Conservation (phyloP, 2,113 vertebrate species). For the Sisor rabdophorus region DNA sequence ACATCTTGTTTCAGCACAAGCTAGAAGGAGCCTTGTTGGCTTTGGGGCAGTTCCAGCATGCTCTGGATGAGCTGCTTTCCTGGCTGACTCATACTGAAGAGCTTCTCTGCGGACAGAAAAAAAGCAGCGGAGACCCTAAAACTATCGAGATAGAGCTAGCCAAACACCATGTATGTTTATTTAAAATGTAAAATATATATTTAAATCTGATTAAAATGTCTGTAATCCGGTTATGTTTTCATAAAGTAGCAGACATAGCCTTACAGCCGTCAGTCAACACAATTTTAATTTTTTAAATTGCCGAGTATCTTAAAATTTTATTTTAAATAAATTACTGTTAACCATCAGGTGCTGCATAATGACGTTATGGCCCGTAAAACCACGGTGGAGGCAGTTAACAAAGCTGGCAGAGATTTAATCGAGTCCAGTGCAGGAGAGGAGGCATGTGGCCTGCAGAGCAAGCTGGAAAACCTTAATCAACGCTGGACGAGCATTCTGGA, state of each 20-base stretch:
- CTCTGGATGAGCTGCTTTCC: constrained; percentile 87
- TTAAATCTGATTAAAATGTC: too few relatives aligned
- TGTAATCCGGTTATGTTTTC: neutral
- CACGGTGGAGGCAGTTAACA: constrained; percentile 90
- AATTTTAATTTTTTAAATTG: neutral
- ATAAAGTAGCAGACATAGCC: neutral
- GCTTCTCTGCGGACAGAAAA: constrained; percentile 87
- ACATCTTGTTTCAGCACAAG: constrained; percentile 80
- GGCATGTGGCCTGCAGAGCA: constrained; percentile 83
- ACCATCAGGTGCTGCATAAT: constrained; percentile 84
- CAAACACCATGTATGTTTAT: constrained; percentile 90
- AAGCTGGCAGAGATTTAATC: constrained; percentile 88
- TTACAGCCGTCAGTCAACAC: neutral
- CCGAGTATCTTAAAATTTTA: neutral
- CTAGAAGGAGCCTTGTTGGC: constrained; percentile 91
- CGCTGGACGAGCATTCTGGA: constrained; percentile 87
- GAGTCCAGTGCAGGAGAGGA: constrained; percentile 91
- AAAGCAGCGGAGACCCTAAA: constrained; percentile 90
- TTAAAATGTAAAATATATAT: neutral
- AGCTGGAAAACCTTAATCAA: constrained; percentile 86
- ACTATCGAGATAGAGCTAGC: constrained; percentile 96
- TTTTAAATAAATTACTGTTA: neutral
- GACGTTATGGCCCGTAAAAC: constrained; percentile 92
- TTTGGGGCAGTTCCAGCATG: constrained; percentile 95
- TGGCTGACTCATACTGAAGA: constrained; percentile 95